phyloP scores from a whole-genome alignment of 2,113 vertebrate genomes.

The Peromyscus leucopus region DNA sequence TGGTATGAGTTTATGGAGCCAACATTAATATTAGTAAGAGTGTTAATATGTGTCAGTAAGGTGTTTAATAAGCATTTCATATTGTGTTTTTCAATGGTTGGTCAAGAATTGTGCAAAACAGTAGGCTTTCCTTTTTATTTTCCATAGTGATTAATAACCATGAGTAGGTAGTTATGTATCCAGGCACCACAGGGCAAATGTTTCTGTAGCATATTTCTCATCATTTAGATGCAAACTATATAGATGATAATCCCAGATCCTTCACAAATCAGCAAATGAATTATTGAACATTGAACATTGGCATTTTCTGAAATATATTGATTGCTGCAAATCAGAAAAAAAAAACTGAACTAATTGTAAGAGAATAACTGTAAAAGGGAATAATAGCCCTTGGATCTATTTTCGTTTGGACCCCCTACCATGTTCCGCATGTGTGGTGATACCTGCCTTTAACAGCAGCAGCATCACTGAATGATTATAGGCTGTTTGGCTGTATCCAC shows the following conservation, averaged over 20 bases:
- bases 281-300: background rate
- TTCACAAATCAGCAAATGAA: conserved; percentile 50
- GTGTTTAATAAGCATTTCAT: conserved; percentile 73
- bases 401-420: background rate
- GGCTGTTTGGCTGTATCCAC: background rate
- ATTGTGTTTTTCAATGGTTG: conserved; percentile 56
- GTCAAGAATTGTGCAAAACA: conserved; percentile 60
- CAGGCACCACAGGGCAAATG: background rate
- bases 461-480: background rate
- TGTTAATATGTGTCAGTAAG: conserved; percentile 68
- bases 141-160: conserved; percentile 30
- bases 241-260: background rate
- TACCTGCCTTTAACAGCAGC: background rate
- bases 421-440: background rate
- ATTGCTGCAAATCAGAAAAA: background rate
- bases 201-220: conserved; percentile 20
- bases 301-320: conserved; percentile 28
- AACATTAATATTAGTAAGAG: conserved; percentile 75
- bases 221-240: background rate
- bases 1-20: conserved; percentile 64
- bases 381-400: background rate
- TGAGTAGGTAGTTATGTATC: background rate
- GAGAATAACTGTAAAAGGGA: background rate
- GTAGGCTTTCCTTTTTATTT: conserved; percentile 64
- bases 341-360: background rate